These are phyloP conservation scores for Rhincodon typus DNA, from an alignment of 2,797 vertebrate genomes.

Conservation along the genomic window DNA sequence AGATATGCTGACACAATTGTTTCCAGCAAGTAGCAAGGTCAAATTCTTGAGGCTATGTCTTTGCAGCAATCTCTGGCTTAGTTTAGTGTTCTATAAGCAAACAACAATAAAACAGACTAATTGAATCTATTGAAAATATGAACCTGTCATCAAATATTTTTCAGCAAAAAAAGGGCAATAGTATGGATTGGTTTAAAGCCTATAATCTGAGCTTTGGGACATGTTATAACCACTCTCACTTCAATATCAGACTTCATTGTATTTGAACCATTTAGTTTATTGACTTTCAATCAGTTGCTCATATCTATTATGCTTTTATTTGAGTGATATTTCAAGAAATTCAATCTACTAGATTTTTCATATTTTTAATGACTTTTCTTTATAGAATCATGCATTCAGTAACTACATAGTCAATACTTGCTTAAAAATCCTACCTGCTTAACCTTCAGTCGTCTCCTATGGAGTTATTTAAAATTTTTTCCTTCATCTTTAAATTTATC, in stretches of 20 bases:
- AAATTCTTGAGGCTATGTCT: background rate
- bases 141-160: background rate
- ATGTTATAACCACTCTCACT: background rate
- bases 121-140: background rate
- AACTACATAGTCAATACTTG: background rate
- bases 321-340: conserved; percentile 22
- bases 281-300: background rate
- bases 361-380: conserved; percentile 13
- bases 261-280: conserved; percentile 22
- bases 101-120: background rate
- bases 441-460: background rate
- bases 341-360: background rate
- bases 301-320: background rate
- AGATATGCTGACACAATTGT: background rate
- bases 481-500: conserved; percentile 22
- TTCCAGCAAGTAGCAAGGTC: background rate
- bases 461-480: background rate
- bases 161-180: background rate
- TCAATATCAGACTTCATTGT: background rate
- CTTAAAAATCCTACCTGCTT: background rate
- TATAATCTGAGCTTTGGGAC: background rate
- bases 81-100: background rate
- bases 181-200: background rate
- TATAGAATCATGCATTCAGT: background rate
- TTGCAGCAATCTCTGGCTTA: background rate